Evolutionary conservation across 2,888 invertebrate genomes (phyloP), one percentile per base, ranked within the genome.

Genomic region (Tuberolachnus salignus): DNA sequence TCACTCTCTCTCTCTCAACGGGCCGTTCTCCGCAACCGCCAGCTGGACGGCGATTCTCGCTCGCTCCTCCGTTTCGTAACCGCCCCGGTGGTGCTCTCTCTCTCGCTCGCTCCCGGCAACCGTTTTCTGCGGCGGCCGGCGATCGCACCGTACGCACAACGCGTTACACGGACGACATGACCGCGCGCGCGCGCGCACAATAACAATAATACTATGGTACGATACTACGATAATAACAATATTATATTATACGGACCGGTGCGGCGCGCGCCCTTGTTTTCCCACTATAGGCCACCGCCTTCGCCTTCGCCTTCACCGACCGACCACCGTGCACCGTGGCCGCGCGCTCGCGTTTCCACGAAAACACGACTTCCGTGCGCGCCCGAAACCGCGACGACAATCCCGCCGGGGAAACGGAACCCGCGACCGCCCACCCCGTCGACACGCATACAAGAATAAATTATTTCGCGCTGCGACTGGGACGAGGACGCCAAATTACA

Each of bases 341-440:
- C 42, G 61, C 34, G n/a, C 11, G 46, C 21, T 64, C 46, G 64
- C 64, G 16, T 66, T 66, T 66, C 64, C 46, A 46, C 57, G 26
- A 59, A 71, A 71, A 71, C 57, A 71, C 71, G 49, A 72, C 26
- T 72, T 72, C 59, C 72, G 71, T 57, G 44, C 71, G 46, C 46
- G 55, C 42, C 19, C 49, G 63, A 6, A 11, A 11, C 8, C 42
- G 44, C 67, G 26, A n/a, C 49, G n/a, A 34, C 34, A 11, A 11
- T 1, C 42, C 21, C 67, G n/a, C 34, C 49, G n/a, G 34, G 8
- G 49, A 16, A 49, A 26, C 23, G n/a, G 13, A 53, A 53, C 51
- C 53, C n/a, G n/a, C 9, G 49, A 49, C 23, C 2, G 26, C 11
- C 10, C 23, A 14, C 23, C 26, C 34, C 42, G 34, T 19, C 55